Percentiles rank a stretch among this genome's conserved stretches.
phyloP scores from a whole-genome alignment of 2,888 invertebrate genomes.

The Electrophaes corylata region DNA sequence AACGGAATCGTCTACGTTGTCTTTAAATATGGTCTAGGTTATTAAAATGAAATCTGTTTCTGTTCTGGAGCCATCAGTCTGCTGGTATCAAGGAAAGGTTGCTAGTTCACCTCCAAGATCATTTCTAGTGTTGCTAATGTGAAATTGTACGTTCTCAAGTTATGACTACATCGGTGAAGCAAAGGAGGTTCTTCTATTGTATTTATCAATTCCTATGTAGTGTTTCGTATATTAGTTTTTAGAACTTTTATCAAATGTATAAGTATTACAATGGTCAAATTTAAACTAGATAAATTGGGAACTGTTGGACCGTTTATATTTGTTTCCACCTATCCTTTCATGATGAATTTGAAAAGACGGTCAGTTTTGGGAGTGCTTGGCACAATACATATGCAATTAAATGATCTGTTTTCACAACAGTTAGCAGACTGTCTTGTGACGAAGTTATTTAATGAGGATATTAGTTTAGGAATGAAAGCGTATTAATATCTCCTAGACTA shows the following conservation, averaged over 20 bases:
- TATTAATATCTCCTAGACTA: too few species aligned
- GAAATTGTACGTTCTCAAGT: slow-evolving; percentile 4
- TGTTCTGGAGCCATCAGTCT: not conserved
- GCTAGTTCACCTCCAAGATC: not conserved
- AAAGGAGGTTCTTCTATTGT: not conserved
- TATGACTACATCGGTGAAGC: not conserved
- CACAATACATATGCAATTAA: too few species aligned
- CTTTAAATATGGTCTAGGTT: not conserved
- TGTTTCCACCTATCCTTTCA: not conserved
- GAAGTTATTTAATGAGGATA: too few species aligned
- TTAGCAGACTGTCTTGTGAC: too few species aligned
- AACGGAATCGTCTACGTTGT: too few species aligned
- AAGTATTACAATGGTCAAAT: not conserved
- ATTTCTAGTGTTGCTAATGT: not conserved
- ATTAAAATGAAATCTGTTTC: not conserved
- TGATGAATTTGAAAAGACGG: too few species aligned
- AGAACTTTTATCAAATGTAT: not conserved
- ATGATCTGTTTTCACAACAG: too few species aligned
- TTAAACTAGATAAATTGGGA: not conserved
- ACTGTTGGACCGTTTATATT: not conserved
- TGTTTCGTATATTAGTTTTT: not conserved
- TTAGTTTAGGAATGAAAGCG: too few species aligned
- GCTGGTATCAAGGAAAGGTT: slow-evolving; percentile 18
- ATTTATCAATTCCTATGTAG: not conserved
- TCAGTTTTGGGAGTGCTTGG: too few species aligned